Evolutionary conservation across 37 sponge, comb jelly and placozoan genomes (phyloP), one percentile per base, ranked within the genome.

Genomic region (Eunapius fragilis): DNA sequence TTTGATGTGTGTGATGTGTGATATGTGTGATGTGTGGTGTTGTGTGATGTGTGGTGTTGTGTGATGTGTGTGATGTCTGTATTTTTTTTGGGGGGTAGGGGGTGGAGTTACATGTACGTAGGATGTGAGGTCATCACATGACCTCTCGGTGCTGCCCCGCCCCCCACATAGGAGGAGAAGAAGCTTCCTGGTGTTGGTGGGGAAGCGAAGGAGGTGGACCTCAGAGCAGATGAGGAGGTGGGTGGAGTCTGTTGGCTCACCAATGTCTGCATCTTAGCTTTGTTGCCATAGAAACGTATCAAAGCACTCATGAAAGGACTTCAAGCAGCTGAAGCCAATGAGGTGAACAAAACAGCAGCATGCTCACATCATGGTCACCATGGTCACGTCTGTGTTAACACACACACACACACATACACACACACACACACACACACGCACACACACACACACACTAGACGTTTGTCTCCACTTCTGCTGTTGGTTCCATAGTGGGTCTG

Each of bases 401-500:
- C n/a, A n/a, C n/a, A n/a, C n/a, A n/a, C n/a, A n/a, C n/a, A n/a
- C n/a, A n/a, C n/a, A n/a, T n/a, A n/a, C 41, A 41, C 41, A 9
- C 41, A 41, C 41, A 76, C 25, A 76, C 77, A 10, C 37, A 27
- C 71, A 70, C 71, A 11, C 27, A 27, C 71, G 9, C 27, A 70
- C 74, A n/a, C 30, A 3, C 19, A 25, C 32, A 26, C 32, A 30
- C 27, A 17, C 24, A 28, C 30, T 67, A 88, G 82, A 73, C 69
- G 78, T 85, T 79, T 71, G 68, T 94, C n/a, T 94, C 94, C 33
- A 87, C 85, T 68, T 80, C 87, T 24, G 86, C 89, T 12, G 95
- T 96, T 74, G 96, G 94, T 2, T 94, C 95, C 28, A 95, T 96
- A 24, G 95, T 96, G 9, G 96, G 96, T 10, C 84, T 92, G 28